Evolutionary conservation across 2,888 invertebrate species (phyloP).

Genomic region (Caenorhabditis auriculariae): DNA sequence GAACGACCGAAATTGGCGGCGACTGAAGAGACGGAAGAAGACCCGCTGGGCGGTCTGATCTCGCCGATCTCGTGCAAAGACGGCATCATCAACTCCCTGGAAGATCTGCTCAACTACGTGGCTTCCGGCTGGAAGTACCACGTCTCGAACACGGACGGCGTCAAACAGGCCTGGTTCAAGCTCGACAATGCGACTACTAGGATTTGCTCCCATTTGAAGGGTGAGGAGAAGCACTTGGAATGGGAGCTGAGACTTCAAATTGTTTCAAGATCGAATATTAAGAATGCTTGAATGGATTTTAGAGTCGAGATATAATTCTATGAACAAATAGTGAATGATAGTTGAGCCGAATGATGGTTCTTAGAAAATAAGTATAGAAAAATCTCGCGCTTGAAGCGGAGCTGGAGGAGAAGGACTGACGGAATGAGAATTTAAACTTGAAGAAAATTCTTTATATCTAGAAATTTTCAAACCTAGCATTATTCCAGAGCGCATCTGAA

Average conservation of each 20-base stretch:
- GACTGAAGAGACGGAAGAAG: constrained; percentile 13
- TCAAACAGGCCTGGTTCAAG: constrained; percentile 54
- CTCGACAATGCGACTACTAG: constrained; percentile 53
- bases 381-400: too few species aligned
- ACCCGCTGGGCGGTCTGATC: constrained; percentile 35
- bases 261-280: not conserved
- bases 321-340: too few species aligned
- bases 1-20: constrained; percentile 11
- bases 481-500: too few species aligned
- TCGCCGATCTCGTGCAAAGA: constrained; percentile 50
- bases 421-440: too few species aligned
- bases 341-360: too few species aligned
- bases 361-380: too few species aligned
- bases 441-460: too few species aligned
- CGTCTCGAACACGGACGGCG: constrained; percentile 59
- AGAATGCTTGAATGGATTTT: too few species aligned
- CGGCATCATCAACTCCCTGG: constrained; percentile 46
- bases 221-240: constrained; percentile 7
- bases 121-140: constrained; percentile 61
- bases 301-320: too few species aligned
- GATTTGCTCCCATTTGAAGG: constrained; percentile 52
- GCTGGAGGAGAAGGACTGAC: too few species aligned
- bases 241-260: not conserved
- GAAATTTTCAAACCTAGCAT: too few species aligned
- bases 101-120: constrained; percentile 53